phyloP scores from a whole-genome alignment of 2,888 invertebrate genomes.

The Acanthosepion lycidas region DNA sequence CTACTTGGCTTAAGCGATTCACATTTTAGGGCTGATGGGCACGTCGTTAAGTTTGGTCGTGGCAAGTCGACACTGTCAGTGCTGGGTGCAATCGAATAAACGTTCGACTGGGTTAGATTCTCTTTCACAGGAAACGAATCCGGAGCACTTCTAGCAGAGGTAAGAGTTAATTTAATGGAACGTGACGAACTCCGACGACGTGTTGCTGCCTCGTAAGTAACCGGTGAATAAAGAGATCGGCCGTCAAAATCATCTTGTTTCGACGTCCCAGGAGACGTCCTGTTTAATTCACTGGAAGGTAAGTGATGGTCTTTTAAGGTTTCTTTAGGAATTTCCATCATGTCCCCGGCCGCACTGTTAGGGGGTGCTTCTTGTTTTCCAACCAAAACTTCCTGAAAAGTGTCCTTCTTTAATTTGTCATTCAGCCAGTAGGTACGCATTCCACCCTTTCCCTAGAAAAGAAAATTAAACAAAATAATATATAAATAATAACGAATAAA shows the following conservation, averaged over 20 bases:
- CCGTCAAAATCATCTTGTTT: neutral
- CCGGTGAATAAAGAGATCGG: neutral
- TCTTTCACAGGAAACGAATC: neutral
- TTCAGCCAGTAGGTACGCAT: constrained; percentile 68
- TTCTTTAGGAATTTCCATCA: neutral
- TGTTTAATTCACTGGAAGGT: neutral
- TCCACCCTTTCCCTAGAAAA: constrained; percentile 65
- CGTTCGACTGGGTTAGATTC: neutral
- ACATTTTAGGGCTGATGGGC: neutral
- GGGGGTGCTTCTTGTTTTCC: neutral
- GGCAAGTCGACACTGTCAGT: neutral
- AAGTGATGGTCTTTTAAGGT: neutral
- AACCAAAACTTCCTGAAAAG: neutral
- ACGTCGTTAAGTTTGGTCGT: neutral
- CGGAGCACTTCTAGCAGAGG: accelerated
- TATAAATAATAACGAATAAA: neutral
- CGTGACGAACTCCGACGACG: neutral
- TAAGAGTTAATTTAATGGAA: neutral
- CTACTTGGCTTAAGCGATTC: accelerated
- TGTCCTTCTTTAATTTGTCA: constrained; percentile 48
- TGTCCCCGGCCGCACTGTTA: neutral
- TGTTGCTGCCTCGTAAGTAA: neutral
- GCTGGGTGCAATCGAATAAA: neutral
- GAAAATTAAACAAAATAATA: neutral
- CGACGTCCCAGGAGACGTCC: neutral